Evolutionary conservation across 2,113 vertebrate genomes (phyloP).

Genomic region (Thryonomys swinderianus): DNA sequence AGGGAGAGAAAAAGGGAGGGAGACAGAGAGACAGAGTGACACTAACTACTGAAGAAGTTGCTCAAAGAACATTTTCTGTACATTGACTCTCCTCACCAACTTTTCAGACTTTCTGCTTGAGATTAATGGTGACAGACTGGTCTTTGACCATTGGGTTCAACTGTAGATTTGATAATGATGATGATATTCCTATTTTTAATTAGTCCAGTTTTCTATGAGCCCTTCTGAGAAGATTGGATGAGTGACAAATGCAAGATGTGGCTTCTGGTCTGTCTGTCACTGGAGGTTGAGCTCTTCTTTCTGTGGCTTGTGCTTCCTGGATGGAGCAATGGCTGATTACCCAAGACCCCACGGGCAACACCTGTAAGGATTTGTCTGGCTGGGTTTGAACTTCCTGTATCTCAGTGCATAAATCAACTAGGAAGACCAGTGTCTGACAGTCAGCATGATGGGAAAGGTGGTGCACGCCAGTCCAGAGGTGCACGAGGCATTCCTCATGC

Average conservation of each 20-base stretch:
- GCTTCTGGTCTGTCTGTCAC: neutral
- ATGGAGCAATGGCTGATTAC: slow-evolving; percentile 33
- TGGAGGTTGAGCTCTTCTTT: neutral
- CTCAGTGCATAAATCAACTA: slow-evolving; percentile 83
- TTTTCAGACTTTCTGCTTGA: slow-evolving; percentile 65
- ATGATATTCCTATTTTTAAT: neutral
- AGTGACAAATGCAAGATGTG: neutral
- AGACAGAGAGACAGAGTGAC: neutral
- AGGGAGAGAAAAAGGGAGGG: too few species aligned
- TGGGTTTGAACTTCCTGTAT: slow-evolving; percentile 83
- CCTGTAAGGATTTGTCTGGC: slow-evolving; percentile 84
- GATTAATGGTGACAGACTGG: slow-evolving; percentile 59
- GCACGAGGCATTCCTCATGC: slow-evolving; percentile 81
- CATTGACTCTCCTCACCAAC: slow-evolving; percentile 55
- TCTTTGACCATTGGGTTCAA: slow-evolving; percentile 59
- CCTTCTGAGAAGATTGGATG: neutral
- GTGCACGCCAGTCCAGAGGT: slow-evolving; percentile 76
- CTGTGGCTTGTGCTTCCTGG: neutral
- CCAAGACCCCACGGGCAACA: slow-evolving; percentile 76
- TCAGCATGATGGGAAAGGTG: slow-evolving; percentile 58
- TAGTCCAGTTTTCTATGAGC: neutral
- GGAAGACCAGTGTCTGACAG: slow-evolving; percentile 84
- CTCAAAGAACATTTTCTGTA: neutral
- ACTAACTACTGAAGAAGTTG: neutral
- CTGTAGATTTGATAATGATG: neutral